Conservation (phyloP, 2,797 vertebrate species). For the Rhabdomys pumilio region DNA sequence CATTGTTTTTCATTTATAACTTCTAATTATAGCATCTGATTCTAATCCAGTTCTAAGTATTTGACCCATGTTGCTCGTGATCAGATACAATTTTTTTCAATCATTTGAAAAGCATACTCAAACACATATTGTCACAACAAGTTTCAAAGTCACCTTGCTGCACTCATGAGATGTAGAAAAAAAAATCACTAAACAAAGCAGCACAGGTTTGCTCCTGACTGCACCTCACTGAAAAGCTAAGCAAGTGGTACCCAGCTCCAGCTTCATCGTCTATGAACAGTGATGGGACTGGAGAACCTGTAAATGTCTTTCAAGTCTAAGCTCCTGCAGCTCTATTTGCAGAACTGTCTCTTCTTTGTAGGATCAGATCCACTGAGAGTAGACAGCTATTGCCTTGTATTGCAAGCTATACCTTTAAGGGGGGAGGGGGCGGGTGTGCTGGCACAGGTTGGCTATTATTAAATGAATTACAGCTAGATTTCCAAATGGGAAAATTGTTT, state of each 20-base stretch:
- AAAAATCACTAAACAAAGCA: neutral
- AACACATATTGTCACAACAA: neutral
- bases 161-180: neutral
- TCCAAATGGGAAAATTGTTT: neutral
- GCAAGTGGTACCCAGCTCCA: neutral
- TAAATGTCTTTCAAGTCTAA: neutral
- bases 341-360: neutral
- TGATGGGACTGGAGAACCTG: neutral
- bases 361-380: neutral
- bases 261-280: neutral
- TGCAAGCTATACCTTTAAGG: neutral
- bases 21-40: neutral
- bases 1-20: conserved; percentile 44
- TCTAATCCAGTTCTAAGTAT: neutral
- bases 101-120: neutral
- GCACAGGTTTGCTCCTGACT: neutral
- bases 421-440: neutral
- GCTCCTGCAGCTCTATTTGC: neutral
- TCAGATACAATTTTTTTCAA: neutral
- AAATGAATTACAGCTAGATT: conserved; percentile 7
- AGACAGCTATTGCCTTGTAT: neutral
- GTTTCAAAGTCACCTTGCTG: neutral
- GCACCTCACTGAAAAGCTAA: neutral
- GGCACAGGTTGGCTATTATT: neutral
- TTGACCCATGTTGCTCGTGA: conserved; percentile 6